A percentile compares a stretch with the other conserved stretches of the same genome.
These are phyloP conservation scores for Trachelus iudaicus DNA, from an alignment of 2,888 invertebrate species.

Conservation along the genomic window DNA sequence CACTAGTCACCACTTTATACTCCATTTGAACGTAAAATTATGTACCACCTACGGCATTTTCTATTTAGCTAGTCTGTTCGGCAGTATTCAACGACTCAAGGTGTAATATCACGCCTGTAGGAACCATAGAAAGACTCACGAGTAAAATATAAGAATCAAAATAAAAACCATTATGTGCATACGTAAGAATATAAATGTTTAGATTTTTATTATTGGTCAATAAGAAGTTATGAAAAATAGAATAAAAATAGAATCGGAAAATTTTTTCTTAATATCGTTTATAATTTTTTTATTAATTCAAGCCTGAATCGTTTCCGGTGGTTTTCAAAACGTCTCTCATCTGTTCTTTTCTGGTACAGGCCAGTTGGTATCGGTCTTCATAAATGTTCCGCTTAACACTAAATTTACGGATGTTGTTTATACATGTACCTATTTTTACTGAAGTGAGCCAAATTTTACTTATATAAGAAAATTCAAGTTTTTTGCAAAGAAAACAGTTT, in stretches of 20 bases:
- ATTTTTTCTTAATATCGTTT: not conserved
- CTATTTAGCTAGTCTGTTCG: constrained; percentile 36
- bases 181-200: not conserved
- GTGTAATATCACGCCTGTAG: not conserved
- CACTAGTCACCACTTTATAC: constrained; percentile 55
- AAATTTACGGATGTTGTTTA: too few relatives aligned
- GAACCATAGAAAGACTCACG: not conserved
- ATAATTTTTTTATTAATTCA: not conserved
- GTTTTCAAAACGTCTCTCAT: not conserved
- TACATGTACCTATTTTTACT: too few relatives aligned
- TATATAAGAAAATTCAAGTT: too few relatives aligned
- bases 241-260: not conserved
- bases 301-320: not conserved
- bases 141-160: not conserved
- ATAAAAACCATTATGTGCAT: not conserved
- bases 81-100: constrained; percentile 24
- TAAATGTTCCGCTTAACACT: not conserved
- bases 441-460: too few relatives aligned
- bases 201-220: not conserved
- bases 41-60: constrained; percentile 49
- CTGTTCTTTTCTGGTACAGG: not conserved
- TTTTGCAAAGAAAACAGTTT: too few relatives aligned
- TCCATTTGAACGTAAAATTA: constrained; percentile 51
- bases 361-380: not conserved
- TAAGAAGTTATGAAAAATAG: not conserved